Percentiles rank a stretch among this genome's conserved stretches.
phyloP scores from a whole-genome alignment of 2,888 invertebrate genomes.

The Listrodromus nycthemerus region DNA sequence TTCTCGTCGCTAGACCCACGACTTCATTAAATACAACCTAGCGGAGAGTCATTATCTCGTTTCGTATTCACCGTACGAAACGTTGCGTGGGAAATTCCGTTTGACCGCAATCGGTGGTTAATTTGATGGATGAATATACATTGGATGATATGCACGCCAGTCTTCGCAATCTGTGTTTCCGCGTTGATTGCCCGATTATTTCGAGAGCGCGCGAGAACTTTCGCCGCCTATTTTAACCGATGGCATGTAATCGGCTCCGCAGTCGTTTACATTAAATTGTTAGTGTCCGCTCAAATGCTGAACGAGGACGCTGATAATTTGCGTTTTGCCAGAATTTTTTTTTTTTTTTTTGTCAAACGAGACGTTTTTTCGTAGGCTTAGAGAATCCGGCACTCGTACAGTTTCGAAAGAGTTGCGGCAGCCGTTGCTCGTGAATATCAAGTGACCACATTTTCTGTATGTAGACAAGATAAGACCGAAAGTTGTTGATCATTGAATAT shows the following conservation, averaged over 20 bases:
- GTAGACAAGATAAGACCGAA: too few relatives aligned
- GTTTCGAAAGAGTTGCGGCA: too few relatives aligned
- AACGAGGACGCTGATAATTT: too few relatives aligned
- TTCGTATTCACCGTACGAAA: not conserved
- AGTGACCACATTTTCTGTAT: not conserved
- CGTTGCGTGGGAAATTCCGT: constrained; percentile 14
- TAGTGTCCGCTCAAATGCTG: too few relatives aligned
- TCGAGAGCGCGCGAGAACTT: constrained; percentile 10
- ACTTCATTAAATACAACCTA: constrained; percentile 23
- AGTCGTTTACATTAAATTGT: not conserved
- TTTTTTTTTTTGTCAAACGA: too few relatives aligned
- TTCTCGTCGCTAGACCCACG: not conserved
- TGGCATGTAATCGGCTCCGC: not conserved
- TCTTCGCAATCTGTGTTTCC: constrained; percentile 6
- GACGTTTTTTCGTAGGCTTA: too few relatives aligned
- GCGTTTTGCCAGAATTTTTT: too few relatives aligned
- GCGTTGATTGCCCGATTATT: constrained; percentile 1
- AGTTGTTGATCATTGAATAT: not conserved
- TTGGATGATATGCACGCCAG: not conserved
- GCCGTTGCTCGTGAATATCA: not conserved
- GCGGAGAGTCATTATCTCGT: not conserved
- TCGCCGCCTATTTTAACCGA: not conserved
- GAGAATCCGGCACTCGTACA: too few relatives aligned
- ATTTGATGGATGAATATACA: constrained; percentile 15
- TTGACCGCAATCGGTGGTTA: not conserved